These are phyloP conservation scores for Girardinus metallicus DNA, from an alignment of 2,797 vertebrate species.

Conservation along the genomic window DNA sequence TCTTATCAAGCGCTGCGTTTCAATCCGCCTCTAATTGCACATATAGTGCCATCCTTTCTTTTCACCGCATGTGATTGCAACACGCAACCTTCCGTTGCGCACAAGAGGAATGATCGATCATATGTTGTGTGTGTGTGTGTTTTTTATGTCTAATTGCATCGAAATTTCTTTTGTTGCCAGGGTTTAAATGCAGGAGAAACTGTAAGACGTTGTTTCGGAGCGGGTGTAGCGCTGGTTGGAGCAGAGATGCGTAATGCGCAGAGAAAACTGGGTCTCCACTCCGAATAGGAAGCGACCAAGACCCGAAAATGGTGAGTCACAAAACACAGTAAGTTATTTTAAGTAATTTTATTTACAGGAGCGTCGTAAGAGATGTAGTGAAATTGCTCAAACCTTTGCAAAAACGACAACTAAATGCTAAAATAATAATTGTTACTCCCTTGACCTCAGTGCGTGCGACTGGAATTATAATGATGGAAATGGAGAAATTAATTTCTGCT, in stretches of 20 bases:
- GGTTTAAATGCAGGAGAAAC: slow-evolving; percentile 80
- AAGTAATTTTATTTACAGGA: neutral
- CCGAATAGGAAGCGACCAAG: slow-evolving; percentile 70
- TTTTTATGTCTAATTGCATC: slow-evolving; percentile 70
- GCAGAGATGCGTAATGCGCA: slow-evolving; percentile 77
- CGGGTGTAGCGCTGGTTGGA: slow-evolving; percentile 71
- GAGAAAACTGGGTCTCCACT: slow-evolving; percentile 70
- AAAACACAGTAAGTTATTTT: slow-evolving; percentile 55
- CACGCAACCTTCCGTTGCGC: slow-evolving; percentile 61
- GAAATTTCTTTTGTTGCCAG: slow-evolving; percentile 76
- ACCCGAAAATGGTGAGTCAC: slow-evolving; percentile 78
- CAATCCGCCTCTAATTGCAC: slow-evolving; percentile 80
- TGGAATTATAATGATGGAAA: neutral
- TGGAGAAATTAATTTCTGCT: neutral
- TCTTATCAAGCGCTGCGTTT: slow-evolving; percentile 73
- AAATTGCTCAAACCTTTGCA: slow-evolving; percentile 2
- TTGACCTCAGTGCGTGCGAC: neutral
- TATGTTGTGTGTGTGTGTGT: slow-evolving; percentile 17
- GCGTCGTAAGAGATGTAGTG: slow-evolving; percentile 3
- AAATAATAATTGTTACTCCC: neutral
- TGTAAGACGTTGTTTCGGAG: slow-evolving; percentile 74
- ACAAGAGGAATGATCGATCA: slow-evolving; percentile 72
- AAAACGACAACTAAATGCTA: too few species aligned
- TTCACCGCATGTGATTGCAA: slow-evolving; percentile 77
- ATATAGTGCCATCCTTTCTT: slow-evolving; percentile 73